Percentiles rank a stretch among this genome's conserved stretches.
Conservation (phyloP, 2,113 vertebrate genomes). For the Corapipo altera region DNA sequence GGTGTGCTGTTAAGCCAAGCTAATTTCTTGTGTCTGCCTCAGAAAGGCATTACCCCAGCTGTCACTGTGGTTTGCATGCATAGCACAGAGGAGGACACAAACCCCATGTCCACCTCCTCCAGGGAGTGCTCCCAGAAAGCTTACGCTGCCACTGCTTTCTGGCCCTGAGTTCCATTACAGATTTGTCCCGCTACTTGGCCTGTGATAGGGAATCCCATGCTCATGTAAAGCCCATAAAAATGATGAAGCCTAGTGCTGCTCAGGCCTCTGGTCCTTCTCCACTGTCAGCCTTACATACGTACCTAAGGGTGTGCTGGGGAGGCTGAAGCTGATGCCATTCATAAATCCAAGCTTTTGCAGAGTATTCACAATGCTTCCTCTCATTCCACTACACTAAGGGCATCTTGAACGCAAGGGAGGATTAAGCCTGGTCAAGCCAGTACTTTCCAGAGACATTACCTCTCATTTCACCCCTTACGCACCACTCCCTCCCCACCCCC, state of each 20-base stretch:
- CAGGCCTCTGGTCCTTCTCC: neutral
- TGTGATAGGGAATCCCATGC: neutral
- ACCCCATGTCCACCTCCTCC: neutral
- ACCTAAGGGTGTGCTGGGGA: neutral
- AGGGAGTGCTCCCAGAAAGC: neutral
- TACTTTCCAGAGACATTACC: neutral
- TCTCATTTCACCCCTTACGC: rapidly evolving
- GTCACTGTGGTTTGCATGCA: rapidly evolving
- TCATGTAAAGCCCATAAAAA: neutral
- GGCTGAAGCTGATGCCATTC: neutral
- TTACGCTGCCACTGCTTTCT: neutral
- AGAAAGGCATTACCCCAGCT: neutral
- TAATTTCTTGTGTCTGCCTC: neutral
- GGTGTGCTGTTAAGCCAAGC: neutral
- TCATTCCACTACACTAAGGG: neutral
- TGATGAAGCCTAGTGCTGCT: neutral
- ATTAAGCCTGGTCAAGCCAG: neutral
- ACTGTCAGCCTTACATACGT: neutral
- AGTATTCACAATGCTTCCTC: neutral
- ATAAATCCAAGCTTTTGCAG: neutral
- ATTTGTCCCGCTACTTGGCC: neutral
- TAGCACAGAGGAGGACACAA: neutral
- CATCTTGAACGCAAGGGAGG: neutral
- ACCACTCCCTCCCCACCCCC: rapidly evolving
- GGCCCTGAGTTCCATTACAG: neutral